These are phyloP conservation scores for Tribolium freemani DNA, from an alignment of 2,888 invertebrate genomes.

Conservation along the genomic window DNA sequence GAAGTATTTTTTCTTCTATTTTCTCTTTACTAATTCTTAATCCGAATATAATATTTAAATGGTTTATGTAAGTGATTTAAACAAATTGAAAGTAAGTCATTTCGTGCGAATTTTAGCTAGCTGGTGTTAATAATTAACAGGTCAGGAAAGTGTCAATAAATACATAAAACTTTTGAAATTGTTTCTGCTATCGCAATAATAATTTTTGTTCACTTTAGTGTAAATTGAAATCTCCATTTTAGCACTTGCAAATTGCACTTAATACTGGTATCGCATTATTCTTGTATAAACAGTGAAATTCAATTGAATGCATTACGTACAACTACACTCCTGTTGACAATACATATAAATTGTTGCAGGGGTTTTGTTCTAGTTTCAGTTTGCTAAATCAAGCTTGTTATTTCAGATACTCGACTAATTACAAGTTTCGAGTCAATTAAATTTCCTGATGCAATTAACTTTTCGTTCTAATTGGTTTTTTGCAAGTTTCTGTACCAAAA, in stretches of 20 bases:
- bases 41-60: no score
- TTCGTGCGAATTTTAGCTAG: neutral
- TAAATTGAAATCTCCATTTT: slow-evolving; percentile 19
- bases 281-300: slow-evolving; percentile 10
- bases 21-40: no score
- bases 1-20: no score
- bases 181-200: neutral
- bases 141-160: slow-evolving; percentile 10
- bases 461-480: slow-evolving; percentile 5
- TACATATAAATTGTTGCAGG: neutral
- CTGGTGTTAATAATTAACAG: neutral
- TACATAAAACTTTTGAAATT: slow-evolving; percentile 3
- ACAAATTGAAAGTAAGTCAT: no score
- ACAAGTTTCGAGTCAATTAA: slow-evolving; percentile 1
- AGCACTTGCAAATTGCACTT: slow-evolving; percentile 14
- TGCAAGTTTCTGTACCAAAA: neutral
- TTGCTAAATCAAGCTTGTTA: slow-evolving; percentile 1
- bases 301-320: neutral
- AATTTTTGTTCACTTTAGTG: neutral
- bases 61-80: no score
- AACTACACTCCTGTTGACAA: neutral
- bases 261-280: neutral
- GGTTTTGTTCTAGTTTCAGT: neutral
- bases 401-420: neutral
- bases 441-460: slow-evolving; percentile 7